These are phyloP conservation scores for Liolophura sinensis DNA, from an alignment of 1,140 invertebrate species.

Conservation along the genomic window DNA sequence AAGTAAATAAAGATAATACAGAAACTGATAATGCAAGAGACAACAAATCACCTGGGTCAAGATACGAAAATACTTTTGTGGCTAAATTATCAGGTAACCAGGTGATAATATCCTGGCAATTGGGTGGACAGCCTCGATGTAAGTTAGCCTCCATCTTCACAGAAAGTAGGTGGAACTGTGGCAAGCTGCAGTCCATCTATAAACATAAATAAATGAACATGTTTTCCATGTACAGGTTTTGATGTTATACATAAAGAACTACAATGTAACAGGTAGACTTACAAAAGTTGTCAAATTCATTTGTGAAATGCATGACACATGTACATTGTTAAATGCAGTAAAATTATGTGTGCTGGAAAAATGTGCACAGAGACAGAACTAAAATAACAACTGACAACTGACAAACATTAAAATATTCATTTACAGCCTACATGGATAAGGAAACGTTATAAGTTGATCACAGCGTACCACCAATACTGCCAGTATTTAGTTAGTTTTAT, in stretches of 20 bases:
- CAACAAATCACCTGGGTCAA: slow-evolving; percentile 59
- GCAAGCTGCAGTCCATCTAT: slow-evolving; percentile 56
- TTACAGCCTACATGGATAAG: no score
- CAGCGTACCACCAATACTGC: no score
- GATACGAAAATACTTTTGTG: slow-evolving; percentile 60
- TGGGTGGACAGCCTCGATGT: slow-evolving; percentile 60
- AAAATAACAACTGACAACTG: neutral
- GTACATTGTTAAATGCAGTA: neutral
- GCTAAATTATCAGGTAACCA: slow-evolving; percentile 59
- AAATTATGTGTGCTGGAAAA: neutral
- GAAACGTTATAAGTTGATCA: no score
- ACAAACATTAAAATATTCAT: neutral
- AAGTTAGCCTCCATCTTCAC: slow-evolving; percentile 56
- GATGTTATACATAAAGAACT: slow-evolving; percentile 5
- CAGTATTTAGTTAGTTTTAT: no score
- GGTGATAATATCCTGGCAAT: slow-evolving; percentile 61
- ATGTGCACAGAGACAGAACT: neutral
- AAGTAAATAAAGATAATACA: no score
- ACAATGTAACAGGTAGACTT: neutral
- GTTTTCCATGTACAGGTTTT: neutral
- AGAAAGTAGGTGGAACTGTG: slow-evolving; percentile 60
- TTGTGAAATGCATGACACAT: neutral
- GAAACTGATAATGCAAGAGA: no score
- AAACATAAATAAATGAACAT: slow-evolving; percentile 14
- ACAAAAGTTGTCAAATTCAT: neutral